Percentiles rank a stretch among this genome's conserved stretches.
Conservation (phyloP, 2,888 invertebrate species). For the Lochmaea crataegi region DNA sequence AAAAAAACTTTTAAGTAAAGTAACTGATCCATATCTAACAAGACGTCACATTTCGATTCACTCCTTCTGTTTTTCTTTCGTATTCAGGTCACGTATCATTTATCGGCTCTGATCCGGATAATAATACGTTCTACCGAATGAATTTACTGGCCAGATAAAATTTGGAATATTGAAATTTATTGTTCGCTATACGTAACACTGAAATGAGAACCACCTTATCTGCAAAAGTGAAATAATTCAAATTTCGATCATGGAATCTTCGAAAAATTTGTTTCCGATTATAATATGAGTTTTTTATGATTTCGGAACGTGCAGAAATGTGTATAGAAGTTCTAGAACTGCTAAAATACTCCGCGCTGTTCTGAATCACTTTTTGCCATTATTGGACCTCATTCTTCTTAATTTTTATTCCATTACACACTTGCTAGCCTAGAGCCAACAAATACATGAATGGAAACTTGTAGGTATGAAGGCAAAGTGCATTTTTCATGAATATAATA, state of each 20-base stretch:
- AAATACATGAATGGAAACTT: no score
- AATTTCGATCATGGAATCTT: slow-evolving; percentile 21
- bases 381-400: no score
- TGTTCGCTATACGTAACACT: slow-evolving; percentile 24
- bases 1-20: neutral
- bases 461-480: no score
- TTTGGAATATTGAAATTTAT: slow-evolving; percentile 36
- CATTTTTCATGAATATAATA: no score
- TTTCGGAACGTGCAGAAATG: no score
- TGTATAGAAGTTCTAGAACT: no score
- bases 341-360: no score
- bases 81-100: slow-evolving; percentile 35
- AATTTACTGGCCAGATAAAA: slow-evolving; percentile 36
- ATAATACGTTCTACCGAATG: slow-evolving; percentile 32
- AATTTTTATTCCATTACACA: no score
- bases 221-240: slow-evolving; percentile 28
- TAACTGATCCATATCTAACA: slow-evolving; percentile 16
- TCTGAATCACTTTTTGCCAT: no score
- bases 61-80: slow-evolving; percentile 22
- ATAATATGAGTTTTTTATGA: no score
- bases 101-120: slow-evolving; percentile 29
- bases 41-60: slow-evolving; percentile 10
- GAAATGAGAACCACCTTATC: slow-evolving; percentile 17
- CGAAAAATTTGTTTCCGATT: no score
- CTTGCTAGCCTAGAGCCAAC: no score